Base-by-base conservation (phyloP, 1,140 invertebrate genomes). In the Macrobrachium rosenbergii region DNA sequence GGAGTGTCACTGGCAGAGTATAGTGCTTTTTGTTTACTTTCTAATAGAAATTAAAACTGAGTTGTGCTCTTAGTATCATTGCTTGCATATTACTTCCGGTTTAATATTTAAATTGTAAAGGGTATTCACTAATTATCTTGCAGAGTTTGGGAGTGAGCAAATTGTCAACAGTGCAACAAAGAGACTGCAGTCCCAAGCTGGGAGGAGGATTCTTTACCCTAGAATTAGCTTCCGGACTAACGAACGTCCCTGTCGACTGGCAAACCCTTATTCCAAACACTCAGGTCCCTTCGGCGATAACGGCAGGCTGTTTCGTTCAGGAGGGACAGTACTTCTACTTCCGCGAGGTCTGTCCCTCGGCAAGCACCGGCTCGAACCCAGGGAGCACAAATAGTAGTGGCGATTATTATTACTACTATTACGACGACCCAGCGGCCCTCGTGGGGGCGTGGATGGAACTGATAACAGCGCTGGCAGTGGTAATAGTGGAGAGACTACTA, bases 201-300 rank as follows among this genome's bases (percentile, higher is more conserved):
- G 77, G 77, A 5, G 77, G 77, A 19, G 77, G 77, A 2, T 63
- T 63, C 45, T 80, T 80, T 58, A 80, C 77, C 77, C 37, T 80
- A 8, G 77, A 80, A 37, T 62, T 80, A 10, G 77, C 21, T 37
- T 19, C 58, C 17, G 19, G 37, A 37, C n/a, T 37, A 0, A 62
- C 77, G 12, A 80, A 63, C 21, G 63, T 5, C 2, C 21, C 58
- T 19, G 37, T 63, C 6, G 60, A 80, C 17, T 80, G 77, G 77
- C 14, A 62, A 8, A 17, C 37, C 58, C 77, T 80, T 14, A 80
- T 80, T 23, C 62, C 77, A 10, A 12, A 21, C 5, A 6, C n/a
- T 3, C 58, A 80, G 58, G 10, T 64, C 17, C 77, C 77, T 21
- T 58, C 77, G 17, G 58, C 43, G 16, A 62, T 62, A 10, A 8